Base-by-base conservation (phyloP, 2,888 invertebrate genomes). In the Drosophila rellima region DNA sequence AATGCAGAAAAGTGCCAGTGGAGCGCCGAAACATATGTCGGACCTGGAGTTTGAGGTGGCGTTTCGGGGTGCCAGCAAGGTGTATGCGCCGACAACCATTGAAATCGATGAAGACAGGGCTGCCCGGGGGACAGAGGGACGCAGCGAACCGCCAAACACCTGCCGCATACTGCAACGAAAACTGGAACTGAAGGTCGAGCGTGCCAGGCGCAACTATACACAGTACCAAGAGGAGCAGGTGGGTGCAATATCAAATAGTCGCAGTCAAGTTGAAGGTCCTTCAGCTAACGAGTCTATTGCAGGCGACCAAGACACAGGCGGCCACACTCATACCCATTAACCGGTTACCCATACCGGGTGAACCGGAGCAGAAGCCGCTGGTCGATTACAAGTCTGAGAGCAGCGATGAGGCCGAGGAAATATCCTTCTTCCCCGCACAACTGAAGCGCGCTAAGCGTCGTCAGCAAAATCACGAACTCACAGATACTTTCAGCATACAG, bases 361-460 rank as follows among this genome's bases (percentile, higher is more conserved):
- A 91, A 60, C 70, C 80, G 11, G 93, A 93, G 57, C 91, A 90
- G 62, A 90, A 91, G 67, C 93, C 92, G 13, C 78, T 93, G 48
- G 93, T 93, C 29, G 93, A 93, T 64, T 93, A 93, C 66, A 91
- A 92, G 84, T 91, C 92, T 17, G 93, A 93, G 61, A 92, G 91
- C 80, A 85, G 65, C 63, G 92, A 93, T 63, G 92, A 92, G 70
- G 90, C 91, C 20, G 92, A 92, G 68, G 92, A 93, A 69, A 89
- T 92, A 13, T 91, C 92, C 7, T 93, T 93, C 74, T 93, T 93
- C 51, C 92, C 93, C 6, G 78, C 89, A 8, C 91, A 90, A 59
- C 56, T 86, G 55, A 92, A 90, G 78, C 81, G 81, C 55, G 75
- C 82, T 31, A 83, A 84, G 20, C 87, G 84, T 7, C 87, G 78